Percentiles rank a stretch among this genome's conserved stretches.
Conservation (phyloP, 2,113 vertebrate genomes). For the Passer montanus region DNA sequence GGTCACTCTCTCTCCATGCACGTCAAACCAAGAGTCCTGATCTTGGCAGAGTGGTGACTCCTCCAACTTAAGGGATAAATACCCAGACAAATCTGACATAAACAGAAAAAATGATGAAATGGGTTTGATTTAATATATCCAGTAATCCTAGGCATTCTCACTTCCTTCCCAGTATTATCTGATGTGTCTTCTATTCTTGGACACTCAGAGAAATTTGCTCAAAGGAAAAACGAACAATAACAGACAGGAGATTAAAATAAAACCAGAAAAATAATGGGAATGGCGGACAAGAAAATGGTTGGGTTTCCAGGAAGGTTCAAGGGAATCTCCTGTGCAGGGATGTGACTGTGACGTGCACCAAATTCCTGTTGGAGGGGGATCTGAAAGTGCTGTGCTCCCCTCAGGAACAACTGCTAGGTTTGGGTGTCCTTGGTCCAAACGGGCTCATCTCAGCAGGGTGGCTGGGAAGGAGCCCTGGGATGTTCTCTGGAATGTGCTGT, state of each 20-base stretch:
- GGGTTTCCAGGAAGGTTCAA: not conserved
- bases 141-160: not conserved
- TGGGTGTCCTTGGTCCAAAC: fast-evolving
- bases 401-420: not conserved
- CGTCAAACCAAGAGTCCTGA: not conserved
- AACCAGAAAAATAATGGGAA: not conserved
- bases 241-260: constrained; percentile 6
- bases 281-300: not conserved
- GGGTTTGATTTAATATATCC: not conserved
- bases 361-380: fast-evolving
- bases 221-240: constrained; percentile 26
- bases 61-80: not conserved
- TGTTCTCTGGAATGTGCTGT: not conserved
- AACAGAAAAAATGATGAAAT: not conserved
- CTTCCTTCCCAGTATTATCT: constrained; percentile 43
- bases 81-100: not conserved
- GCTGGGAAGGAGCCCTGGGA: not conserved
- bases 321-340: not conserved
- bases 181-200: not conserved
- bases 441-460: not conserved
- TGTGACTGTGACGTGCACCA: fast-evolving
- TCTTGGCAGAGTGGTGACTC: not conserved
- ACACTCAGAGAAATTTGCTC: not conserved
- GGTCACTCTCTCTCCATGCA: not conserved
- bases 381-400: fast-evolving